A percentile compares a stretch with the other conserved stretches of the same genome.
These are phyloP conservation scores for Orientallactaga bullata DNA, from an alignment of 2,113 vertebrate genomes.

Conservation along the genomic window DNA sequence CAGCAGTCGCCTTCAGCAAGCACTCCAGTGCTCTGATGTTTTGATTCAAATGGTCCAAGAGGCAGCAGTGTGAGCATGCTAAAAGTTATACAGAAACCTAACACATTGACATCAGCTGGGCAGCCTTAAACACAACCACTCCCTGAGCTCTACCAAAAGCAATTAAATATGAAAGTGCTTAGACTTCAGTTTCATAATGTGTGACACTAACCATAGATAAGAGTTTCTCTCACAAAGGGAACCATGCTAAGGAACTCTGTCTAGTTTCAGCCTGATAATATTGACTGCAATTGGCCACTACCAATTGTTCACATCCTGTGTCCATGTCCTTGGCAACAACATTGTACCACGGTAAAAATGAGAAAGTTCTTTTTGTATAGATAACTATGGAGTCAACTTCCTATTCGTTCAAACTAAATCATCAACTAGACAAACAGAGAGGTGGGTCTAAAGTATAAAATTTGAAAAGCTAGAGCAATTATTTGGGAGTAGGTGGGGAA, in stretches of 20 bases:
- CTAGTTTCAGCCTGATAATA: neutral
- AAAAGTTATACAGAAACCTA: neutral
- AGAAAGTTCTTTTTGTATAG: slow-evolving; percentile 6
- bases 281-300: neutral
- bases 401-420: neutral
- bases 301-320: neutral
- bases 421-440: neutral
- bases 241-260: neutral
- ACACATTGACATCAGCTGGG: neutral
- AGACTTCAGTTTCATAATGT: neutral
- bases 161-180: neutral
- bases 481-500: neutral
- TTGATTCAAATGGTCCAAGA: neutral
- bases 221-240: neutral
- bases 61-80: neutral
- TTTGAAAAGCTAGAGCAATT: neutral
- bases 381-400: neutral
- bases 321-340: neutral
- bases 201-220: neutral
- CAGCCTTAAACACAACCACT: neutral
- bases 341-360: neutral
- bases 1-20: neutral
- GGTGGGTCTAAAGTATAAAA: neutral
- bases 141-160: neutral
- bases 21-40: neutral